phyloP scores from a whole-genome alignment of 2,113 vertebrate genomes.

The Bubalus kerabau region DNA sequence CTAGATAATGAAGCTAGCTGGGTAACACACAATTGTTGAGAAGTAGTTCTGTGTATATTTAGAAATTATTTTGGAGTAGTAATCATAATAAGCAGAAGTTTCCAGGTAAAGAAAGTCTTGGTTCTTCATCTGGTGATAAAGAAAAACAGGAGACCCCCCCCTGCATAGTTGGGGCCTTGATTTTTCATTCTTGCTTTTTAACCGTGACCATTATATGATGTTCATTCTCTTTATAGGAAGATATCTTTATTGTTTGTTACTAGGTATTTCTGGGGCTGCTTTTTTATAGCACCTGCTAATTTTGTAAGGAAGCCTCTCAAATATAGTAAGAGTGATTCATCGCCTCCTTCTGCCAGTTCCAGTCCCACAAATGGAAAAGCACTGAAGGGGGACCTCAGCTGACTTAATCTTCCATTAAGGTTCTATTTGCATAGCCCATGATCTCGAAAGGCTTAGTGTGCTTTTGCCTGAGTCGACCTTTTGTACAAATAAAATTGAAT shows the following conservation, averaged over 20 bases:
- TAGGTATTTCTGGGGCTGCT: neutral
- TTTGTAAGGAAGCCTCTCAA: conserved; percentile 41
- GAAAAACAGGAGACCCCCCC: neutral
- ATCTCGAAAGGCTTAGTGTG: conserved; percentile 6
- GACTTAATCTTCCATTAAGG: conserved; percentile 27
- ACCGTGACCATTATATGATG: neutral
- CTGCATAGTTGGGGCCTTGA: neutral
- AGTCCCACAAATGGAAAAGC: neutral
- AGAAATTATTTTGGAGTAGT: conserved; percentile 9
- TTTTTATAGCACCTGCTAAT: conserved; percentile 15
- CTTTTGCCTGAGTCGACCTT: conserved; percentile 8
- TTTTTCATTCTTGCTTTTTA: neutral
- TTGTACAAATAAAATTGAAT: conserved; percentile 51
- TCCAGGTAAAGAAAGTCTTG: neutral
- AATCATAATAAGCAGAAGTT: neutral
- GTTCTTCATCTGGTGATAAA: neutral
- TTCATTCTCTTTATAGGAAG: neutral
- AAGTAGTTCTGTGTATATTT: neutral
- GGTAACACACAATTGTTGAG: neutral
- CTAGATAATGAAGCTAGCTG: neutral
- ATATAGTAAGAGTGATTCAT: conserved; percentile 20
- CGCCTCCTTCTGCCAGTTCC: neutral
- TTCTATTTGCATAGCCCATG: conserved; percentile 44
- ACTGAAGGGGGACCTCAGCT: neutral
- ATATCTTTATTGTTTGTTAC: conserved; percentile 35